These are phyloP conservation scores for Elysia crispata DNA, from an alignment of 2,888 invertebrate genomes.

Conservation along the genomic window DNA sequence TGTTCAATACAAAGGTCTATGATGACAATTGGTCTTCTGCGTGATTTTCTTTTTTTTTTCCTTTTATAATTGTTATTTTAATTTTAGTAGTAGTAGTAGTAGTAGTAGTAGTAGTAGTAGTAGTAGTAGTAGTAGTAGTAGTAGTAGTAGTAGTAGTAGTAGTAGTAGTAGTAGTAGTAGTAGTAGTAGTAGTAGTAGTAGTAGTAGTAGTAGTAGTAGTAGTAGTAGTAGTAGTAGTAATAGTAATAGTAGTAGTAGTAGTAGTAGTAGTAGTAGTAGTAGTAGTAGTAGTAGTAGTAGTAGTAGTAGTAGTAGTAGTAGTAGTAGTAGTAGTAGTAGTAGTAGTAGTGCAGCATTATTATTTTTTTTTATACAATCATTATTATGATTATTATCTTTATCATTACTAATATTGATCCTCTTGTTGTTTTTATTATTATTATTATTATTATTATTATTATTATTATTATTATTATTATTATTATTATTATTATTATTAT, in stretches of 20 bases:
- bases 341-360: background rate
- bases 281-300: conserved; percentile 4
- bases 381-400: conserved; percentile 12
- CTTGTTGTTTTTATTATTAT: too few species aligned
- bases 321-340: conserved; percentile 14
- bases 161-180: too few species aligned
- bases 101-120: too few species aligned
- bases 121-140: too few species aligned
- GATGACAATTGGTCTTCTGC: too few species aligned
- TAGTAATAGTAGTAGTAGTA: background rate
- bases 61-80: too few species aligned
- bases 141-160: too few species aligned
- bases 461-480: background rate
- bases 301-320: background rate
- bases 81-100: too few species aligned
- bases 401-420: background rate
- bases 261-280: conserved; percentile 14
- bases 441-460: conserved; percentile 16
- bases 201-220: background rate
- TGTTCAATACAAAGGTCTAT: too few species aligned
- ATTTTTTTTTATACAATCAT: background rate
- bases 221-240: conserved; percentile 19
- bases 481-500: too few species aligned
- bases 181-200: too few species aligned
- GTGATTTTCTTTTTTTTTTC: too few species aligned